phyloP scores from a whole-genome alignment of 1,140 invertebrate genomes.

The Paraescarpia echinospica region DNA sequence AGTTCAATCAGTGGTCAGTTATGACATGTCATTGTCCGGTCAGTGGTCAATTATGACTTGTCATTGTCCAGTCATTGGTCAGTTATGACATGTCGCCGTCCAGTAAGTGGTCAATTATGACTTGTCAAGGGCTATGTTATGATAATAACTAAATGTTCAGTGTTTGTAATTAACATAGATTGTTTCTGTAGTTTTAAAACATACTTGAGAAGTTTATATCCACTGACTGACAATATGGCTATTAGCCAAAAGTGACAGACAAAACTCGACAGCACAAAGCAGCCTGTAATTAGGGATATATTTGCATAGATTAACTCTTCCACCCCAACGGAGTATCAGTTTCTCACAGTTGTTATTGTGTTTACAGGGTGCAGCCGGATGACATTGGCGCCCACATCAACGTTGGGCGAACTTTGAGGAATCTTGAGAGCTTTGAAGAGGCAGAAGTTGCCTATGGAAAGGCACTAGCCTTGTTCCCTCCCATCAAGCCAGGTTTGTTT shows the following conservation, averaged over 20 bases:
- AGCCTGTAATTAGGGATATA: background rate
- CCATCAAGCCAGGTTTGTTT: constrained; percentile 54
- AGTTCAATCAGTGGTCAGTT: background rate
- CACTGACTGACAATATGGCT: background rate
- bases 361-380: constrained; percentile 82
- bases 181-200: too few relatives aligned
- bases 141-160: background rate
- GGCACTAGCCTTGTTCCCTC: constrained; percentile 84
- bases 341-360: background rate
- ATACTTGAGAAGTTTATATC: background rate
- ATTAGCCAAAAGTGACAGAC: background rate
- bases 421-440: constrained; percentile 85
- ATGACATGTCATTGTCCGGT: background rate
- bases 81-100: background rate
- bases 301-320: background rate
- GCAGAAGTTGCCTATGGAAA: constrained; percentile 89
- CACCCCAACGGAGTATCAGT: background rate
- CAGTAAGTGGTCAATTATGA: too few relatives aligned
- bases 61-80: background rate
- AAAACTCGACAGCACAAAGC: background rate
- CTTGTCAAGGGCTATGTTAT: background rate
- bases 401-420: constrained; percentile 91
- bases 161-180: too few relatives aligned
- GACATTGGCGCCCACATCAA: constrained; percentile 97
- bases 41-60: constrained; percentile 23